Evolutionary conservation across 2,888 invertebrate genomes (phyloP), one percentile per base, ranked within the genome.

Genomic region (Operophtera brumata): DNA sequence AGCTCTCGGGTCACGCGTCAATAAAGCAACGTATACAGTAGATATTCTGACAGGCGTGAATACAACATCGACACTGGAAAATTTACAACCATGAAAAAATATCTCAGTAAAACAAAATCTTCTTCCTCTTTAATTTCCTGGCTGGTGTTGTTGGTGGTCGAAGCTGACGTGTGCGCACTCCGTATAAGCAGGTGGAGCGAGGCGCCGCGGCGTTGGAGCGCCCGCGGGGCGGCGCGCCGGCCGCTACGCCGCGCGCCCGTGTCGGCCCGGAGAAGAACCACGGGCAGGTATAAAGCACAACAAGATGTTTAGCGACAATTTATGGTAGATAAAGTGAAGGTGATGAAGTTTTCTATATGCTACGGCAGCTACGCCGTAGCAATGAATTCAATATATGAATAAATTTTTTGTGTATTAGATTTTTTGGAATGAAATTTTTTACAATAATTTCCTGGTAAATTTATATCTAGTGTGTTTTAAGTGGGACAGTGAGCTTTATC

Each of bases 261-360:
- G 51, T 91, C 91, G 57, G 92, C 87, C 46, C 78, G 93, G 47
- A 85, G 93, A 75, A 84, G 93, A 69, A 93, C 93, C 45, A 93
- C 93, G 62, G 93, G 93, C 84, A 93, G 93, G 93, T 93, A 91
- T 65, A 67, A 20, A 34, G 34, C 26, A 36, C 34, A 10, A 36
- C 34, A 10, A 30, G 30, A 30, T 30, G 30, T n/a, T 34, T 6
- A 34, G n/a, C 34, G n/a, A 11, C 10, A 11, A 11, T 11, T n/a
- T 11, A n/a, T n/a, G 34, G 5, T 34, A 11, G 4, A 11, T 5
- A 3, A 4, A 20, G 20, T 20, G 20, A 11, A 34, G 1, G 0
- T 4, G 11, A 11, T 34, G 34, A n/a, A 11, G 4, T 13, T 36
- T 7, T 13, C 0, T 36, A 5, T 12, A 12, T 8, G 42, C 42